Conservation (phyloP, 2,113 vertebrate species). For the Clarias macrocephalus region DNA sequence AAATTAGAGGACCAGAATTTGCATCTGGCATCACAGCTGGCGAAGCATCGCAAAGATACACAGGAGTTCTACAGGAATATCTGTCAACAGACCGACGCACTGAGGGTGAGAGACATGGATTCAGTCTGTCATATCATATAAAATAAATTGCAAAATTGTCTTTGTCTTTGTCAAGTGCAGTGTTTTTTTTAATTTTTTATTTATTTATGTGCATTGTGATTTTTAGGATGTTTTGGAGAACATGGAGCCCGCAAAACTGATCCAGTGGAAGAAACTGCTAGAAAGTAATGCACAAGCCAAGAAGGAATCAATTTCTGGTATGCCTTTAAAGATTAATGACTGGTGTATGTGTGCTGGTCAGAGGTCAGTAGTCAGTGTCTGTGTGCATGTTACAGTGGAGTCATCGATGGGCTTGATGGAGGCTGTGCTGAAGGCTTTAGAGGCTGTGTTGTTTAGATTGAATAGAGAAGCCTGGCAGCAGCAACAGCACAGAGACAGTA, state of each 20-base stretch:
- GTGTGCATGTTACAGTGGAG: conserved; percentile 51
- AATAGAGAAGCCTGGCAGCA: conserved; percentile 61
- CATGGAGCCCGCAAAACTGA: conserved; percentile 65
- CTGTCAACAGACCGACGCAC: conserved; percentile 72
- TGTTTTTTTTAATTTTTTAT: background rate
- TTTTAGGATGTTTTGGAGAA: conserved; percentile 76
- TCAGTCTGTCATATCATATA: background rate
- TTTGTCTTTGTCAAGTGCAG: background rate
- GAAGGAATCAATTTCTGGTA: conserved; percentile 54
- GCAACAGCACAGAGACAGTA: conserved; percentile 49
- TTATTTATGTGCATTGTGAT: background rate
- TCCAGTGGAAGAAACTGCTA: conserved; percentile 58
- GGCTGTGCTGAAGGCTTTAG: conserved; percentile 66
- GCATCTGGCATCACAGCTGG: conserved; percentile 86
- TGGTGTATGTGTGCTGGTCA: background rate
- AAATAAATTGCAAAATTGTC: background rate
- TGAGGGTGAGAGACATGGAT: conserved; percentile 71
- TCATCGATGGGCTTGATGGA: conserved; percentile 61
- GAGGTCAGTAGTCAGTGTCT: background rate
- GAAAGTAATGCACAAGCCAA: conserved; percentile 38
- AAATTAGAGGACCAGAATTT: conserved; percentile 94
- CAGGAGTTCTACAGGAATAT: conserved; percentile 81
- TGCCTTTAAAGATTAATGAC: background rate
- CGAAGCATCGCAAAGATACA: conserved; percentile 79
- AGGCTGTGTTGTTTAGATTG: conserved; percentile 63